Conservation (phyloP, 2,113 vertebrate species). For the Dendropsophus ebraccatus region DNA sequence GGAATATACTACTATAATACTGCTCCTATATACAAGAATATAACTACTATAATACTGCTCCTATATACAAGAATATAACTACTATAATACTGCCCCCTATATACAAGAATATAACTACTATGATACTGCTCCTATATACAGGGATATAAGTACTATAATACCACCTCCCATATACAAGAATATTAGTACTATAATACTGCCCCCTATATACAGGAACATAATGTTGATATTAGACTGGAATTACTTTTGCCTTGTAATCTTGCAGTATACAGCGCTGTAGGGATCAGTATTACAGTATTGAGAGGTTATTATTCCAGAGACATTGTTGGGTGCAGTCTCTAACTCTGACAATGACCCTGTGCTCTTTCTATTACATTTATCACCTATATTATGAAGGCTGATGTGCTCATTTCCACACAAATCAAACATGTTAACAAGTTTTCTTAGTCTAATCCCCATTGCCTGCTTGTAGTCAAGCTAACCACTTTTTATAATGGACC, state of each 20-base stretch:
- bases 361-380: neutral
- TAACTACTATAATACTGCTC: conserved; percentile 2
- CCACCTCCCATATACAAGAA: neutral
- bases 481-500: neutral
- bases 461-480: conserved; percentile 28
- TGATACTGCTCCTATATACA: neutral
- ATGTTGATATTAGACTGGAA: neutral
- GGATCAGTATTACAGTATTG: neutral
- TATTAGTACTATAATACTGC: neutral
- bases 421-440: neutral
- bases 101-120: neutral
- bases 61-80: neutral
- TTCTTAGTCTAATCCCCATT: neutral
- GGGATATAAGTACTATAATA: neutral
- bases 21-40: neutral
- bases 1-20: neutral
- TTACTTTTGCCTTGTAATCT: neutral
- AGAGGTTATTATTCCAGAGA: conserved; percentile 5
- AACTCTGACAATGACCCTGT: neutral
- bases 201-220: neutral
- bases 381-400: neutral
- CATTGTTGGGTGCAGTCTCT: conserved; percentile 20
- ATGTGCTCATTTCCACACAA: neutral
- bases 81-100: neutral
- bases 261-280: neutral